phyloP scores from a whole-genome alignment of 2,888 invertebrate genomes.

The Dolichomitus sp. region DNA sequence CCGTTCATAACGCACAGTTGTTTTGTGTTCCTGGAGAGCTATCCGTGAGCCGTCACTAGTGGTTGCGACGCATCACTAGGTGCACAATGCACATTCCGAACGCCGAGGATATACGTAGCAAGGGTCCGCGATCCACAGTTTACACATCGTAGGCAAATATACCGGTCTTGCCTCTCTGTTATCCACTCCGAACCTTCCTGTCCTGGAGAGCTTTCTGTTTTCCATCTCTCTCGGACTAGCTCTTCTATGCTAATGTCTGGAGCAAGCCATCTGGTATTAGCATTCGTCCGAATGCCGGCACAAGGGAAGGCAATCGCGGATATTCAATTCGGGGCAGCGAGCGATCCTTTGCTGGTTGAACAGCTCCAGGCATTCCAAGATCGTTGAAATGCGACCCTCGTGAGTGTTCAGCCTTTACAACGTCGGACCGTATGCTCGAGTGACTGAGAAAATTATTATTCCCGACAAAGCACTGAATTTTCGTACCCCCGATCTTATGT shows the following conservation, averaged over 20 bases:
- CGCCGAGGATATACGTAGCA: constrained; percentile 76
- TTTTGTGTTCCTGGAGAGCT: constrained; percentile 1
- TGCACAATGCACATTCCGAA: constrained; percentile 70
- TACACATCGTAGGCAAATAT: constrained; percentile 80
- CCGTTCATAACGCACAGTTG: constrained; percentile 66
- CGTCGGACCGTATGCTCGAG: not conserved
- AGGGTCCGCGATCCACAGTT: constrained; percentile 73
- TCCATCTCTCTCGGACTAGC: not conserved
- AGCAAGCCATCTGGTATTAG: constrained; percentile 24
- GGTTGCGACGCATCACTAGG: constrained; percentile 14
- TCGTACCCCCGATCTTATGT: not conserved
- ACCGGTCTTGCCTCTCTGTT: constrained; percentile 2
- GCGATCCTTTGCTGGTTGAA: constrained; percentile 6
- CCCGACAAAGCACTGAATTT: not conserved
- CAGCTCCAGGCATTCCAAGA: not conserved
- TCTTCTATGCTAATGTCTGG: constrained; percentile 51
- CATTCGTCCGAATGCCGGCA: constrained; percentile 13
- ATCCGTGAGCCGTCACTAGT: not conserved
- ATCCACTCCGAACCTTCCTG: constrained; percentile 18
- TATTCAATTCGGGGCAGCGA: constrained; percentile 7
- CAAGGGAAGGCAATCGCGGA: constrained; percentile 19
- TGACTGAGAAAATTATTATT: constrained; percentile 11
- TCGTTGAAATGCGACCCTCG: constrained; percentile 1
- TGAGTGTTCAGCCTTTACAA: not conserved
- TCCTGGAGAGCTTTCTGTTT: constrained; percentile 17